Conservation (phyloP, 2,888 invertebrate species). For the Coleophora deauratella region DNA sequence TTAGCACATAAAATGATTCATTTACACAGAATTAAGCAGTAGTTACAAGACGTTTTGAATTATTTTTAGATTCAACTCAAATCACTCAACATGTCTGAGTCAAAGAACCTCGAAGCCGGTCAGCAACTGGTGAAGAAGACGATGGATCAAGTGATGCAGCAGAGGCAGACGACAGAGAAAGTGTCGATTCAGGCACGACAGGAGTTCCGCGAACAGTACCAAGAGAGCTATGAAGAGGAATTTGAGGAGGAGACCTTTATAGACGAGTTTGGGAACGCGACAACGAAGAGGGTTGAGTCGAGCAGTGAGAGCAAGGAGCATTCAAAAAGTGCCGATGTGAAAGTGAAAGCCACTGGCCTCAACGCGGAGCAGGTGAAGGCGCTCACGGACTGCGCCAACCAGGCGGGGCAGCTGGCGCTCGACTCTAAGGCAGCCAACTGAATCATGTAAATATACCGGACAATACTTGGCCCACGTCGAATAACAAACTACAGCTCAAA, state of each 20-base stretch:
- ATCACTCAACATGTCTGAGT: slow-evolving; percentile 43
- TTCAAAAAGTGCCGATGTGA: slow-evolving; percentile 62
- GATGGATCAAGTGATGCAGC: slow-evolving; percentile 61
- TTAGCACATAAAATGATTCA: no score
- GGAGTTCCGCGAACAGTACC: slow-evolving; percentile 62
- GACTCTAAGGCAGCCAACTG: slow-evolving; percentile 63
- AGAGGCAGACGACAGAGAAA: slow-evolving; percentile 53
- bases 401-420: slow-evolving; percentile 66
- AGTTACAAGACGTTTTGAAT: no score
- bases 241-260: slow-evolving; percentile 66
- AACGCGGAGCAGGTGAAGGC: slow-evolving; percentile 64
- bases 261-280: slow-evolving; percentile 58
- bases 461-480: background rate
- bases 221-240: slow-evolving; percentile 67
- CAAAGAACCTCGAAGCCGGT: slow-evolving; percentile 52
- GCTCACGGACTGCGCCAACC: slow-evolving; percentile 63
- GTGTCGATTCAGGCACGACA: slow-evolving; percentile 65
- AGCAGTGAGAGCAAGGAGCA: slow-evolving; percentile 69
- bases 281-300: slow-evolving; percentile 60
- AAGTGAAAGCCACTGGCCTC: slow-evolving; percentile 63
- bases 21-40: no score
- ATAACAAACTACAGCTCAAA: background rate
- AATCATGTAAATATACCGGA: slow-evolving; percentile 56
- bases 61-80: slow-evolving; percentile 27
- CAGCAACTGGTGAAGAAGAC: slow-evolving; percentile 64